Evolutionary conservation across 2,888 invertebrate species (phyloP), one percentile per base, ranked within the genome.

Genomic region (Hemistola chrysoprasaria): DNA sequence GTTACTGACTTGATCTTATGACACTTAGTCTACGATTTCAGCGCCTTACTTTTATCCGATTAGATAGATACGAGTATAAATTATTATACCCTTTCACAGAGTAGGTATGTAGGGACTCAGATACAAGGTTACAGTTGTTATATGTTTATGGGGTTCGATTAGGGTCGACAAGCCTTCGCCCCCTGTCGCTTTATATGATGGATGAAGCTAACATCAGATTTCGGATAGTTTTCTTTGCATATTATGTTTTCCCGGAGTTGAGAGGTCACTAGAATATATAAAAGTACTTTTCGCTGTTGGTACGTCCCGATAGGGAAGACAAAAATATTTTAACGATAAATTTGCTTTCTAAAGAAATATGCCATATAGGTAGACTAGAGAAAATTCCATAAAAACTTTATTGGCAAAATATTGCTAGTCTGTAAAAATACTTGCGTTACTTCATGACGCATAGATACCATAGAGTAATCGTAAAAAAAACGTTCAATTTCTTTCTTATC

Each of bases 131-230:
- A 52, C 56, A 46, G 56, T 54, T 58, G 59, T 51, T 62, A 57
- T 67, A 68, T 71, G 66, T 72, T 72, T 71, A 68, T 69, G 61
- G 64, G 53, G 71, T 83, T 83, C 82, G 83, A 86, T 85, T 85
- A 84, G 83, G 85, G 84, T 79, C 79, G 85, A 80, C 83, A 78
- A 79, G 81, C 76, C 75, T 77, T 71, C 77, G 65, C 69, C 76
- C 51, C 77, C 74, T 82, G 83, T 84, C 84, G 70, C 65, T 63
- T 71, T 54, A 50, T 47, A 81, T 85, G 85, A 86, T 86, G 76
- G 83, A 86, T 86, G 77, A 62, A 61, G 64, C 73, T 62, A 69
- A 76, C 76, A 77, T 78, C 76, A 77, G 78, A 82, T 83, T 85
- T 78, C 62, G 74, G 74, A 75, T 79, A 78, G 76, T 80, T 81